Conservation (phyloP, 2,888 invertebrate species). For the Neoitamus cyanurus region DNA sequence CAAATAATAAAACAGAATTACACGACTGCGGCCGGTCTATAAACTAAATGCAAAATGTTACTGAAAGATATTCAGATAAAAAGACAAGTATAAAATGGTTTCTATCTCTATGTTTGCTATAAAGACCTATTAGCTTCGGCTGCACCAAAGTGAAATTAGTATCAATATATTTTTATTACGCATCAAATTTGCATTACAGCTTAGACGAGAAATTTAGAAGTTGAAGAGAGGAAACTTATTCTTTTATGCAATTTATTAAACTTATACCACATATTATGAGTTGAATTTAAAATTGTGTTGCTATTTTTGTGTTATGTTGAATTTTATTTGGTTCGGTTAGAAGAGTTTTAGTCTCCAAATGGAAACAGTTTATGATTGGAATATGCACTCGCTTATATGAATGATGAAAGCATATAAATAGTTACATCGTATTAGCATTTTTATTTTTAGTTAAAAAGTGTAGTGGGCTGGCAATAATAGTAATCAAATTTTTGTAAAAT, state of each 20-base stretch:
- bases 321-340: background rate
- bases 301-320: background rate
- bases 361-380: background rate
- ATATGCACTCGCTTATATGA: background rate
- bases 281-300: background rate
- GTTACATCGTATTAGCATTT: background rate
- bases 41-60: background rate
- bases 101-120: background rate
- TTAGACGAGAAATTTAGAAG: background rate
- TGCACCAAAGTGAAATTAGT: slow-evolving; percentile 11
- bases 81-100: background rate
- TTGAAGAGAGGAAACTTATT: background rate
- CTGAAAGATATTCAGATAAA: background rate
- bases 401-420: background rate
- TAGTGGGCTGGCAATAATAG: background rate
- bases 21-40: background rate
- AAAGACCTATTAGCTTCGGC: background rate
- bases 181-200: background rate
- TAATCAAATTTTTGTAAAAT: background rate
- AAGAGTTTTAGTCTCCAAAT: background rate
- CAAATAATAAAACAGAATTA: background rate
- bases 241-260: background rate
- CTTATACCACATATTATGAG: background rate
- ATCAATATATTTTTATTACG: background rate
- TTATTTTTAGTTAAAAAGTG: background rate